Evolutionary conservation across 2,888 invertebrate species (phyloP).

Genomic region (Aphrophora alni): DNA sequence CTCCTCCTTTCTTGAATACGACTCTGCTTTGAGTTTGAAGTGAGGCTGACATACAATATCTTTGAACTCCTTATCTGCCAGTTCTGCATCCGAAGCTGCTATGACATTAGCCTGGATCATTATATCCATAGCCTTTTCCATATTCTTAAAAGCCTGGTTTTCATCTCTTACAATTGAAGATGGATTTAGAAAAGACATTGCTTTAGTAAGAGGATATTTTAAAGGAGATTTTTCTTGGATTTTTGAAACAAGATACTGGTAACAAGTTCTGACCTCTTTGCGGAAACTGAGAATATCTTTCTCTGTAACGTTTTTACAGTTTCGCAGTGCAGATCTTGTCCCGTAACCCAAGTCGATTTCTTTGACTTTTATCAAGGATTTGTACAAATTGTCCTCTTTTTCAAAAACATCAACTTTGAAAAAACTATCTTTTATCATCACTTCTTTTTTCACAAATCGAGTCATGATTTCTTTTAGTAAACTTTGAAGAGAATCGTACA

Average conservation of each 20-base stretch:
- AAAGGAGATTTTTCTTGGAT: slow-evolving; percentile 21
- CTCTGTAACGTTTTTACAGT: not conserved
- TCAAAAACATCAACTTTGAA: slow-evolving; percentile 4
- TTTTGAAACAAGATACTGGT: slow-evolving; percentile 4
- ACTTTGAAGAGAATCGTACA: not conserved
- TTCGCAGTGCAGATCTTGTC: slow-evolving; percentile 13
- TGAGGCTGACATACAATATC: not conserved
- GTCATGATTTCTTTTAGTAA: not conserved
- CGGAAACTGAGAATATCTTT: no score
- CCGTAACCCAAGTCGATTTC: slow-evolving; percentile 14
- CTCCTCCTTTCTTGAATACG: not conserved
- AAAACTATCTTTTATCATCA: not conserved
- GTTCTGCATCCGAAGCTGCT: slow-evolving; percentile 7
- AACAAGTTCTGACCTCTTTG: slow-evolving; percentile 15
- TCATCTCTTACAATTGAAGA: no score
- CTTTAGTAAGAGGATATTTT: slow-evolving; percentile 19
- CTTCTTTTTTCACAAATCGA: slow-evolving; percentile 2
- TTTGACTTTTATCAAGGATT: not conserved
- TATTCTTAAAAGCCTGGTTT: not conserved
- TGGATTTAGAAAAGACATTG: not conserved
- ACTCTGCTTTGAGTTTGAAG: not conserved
- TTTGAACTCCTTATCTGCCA: slow-evolving; percentile 8
- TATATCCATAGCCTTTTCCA: not conserved
- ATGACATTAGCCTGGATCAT: slow-evolving; percentile 9
- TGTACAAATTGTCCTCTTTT: slow-evolving; percentile 1